Evolutionary conservation across 2,113 vertebrate genomes (phyloP).

Genomic region (Heloderma charlesbogerti): DNA sequence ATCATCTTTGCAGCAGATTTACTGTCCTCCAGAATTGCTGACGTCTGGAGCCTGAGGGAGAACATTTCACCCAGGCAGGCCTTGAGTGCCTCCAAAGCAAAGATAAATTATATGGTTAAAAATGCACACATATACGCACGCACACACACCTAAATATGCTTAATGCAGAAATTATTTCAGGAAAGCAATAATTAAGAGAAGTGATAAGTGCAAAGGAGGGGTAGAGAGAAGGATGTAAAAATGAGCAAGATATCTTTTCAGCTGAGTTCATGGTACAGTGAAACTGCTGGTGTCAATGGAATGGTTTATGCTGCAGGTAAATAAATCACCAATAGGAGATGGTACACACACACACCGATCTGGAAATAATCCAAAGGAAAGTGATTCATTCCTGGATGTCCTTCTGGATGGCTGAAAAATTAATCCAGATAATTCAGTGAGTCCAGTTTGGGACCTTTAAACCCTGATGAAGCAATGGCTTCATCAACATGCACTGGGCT

Average conservation of each 20-base stretch:
- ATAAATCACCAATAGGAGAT: neutral
- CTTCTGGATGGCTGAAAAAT: neutral
- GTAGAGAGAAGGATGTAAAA: rapidly evolving
- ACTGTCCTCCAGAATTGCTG: slow-evolving; percentile 40
- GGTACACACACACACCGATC: too few species aligned
- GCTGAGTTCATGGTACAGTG: too few species aligned
- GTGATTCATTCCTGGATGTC: neutral
- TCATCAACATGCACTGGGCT: neutral
- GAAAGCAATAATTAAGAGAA: neutral
- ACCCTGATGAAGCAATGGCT: neutral
- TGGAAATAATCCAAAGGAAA: too few species aligned
- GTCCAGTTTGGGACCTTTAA: neutral
- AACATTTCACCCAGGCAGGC: slow-evolving; percentile 82
- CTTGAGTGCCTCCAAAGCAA: slow-evolving; percentile 77
- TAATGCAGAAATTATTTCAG: neutral
- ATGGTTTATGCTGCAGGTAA: neutral
- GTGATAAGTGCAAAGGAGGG: neutral
- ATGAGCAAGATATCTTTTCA: neutral
- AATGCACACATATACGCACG: neutral
- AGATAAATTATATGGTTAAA: neutral
- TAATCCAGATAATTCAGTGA: neutral
- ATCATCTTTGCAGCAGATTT: slow-evolving; percentile 25
- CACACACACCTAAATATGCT: neutral
- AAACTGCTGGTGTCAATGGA: neutral
- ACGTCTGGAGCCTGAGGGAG: slow-evolving; percentile 71